Evolutionary conservation across 2,113 vertebrate species (phyloP).

Genomic region (Rhegmatorhina hoffmannsi): DNA sequence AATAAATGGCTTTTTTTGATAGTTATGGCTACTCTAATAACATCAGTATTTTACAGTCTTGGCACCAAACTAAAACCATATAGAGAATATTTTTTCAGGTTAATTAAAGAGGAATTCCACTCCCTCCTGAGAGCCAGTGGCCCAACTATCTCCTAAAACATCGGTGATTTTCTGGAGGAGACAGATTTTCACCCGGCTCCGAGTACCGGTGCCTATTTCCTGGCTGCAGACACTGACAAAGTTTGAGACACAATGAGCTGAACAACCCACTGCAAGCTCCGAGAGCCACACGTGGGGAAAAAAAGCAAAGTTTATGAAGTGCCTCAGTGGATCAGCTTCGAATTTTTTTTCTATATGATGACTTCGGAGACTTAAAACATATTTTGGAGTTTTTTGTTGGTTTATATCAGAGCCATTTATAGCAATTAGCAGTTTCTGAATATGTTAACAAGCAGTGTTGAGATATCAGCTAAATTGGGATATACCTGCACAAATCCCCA

Average conservation of each 20-base stretch:
- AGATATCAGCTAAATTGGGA: background rate
- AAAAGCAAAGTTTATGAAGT: background rate
- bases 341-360: background rate
- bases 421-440: background rate
- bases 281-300: background rate
- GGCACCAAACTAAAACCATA: background rate
- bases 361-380: background rate
- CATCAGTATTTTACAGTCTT: background rate
- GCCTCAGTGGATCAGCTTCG: background rate
- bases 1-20: background rate
- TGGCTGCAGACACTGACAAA: background rate
- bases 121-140: background rate
- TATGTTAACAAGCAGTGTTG: background rate
- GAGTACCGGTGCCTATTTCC: background rate
- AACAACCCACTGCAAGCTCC: background rate
- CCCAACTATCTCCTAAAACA: background rate
- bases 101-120: background rate
- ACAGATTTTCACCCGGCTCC: background rate
- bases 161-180: background rate
- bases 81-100: background rate
- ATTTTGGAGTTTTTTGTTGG: background rate
- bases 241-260: background rate
- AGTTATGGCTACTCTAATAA: background rate
- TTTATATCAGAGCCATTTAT: background rate
- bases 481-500: too few species aligned